These are phyloP conservation scores for Cotesia glomerata DNA, from an alignment of 1,140 invertebrate species.

Conservation along the genomic window DNA sequence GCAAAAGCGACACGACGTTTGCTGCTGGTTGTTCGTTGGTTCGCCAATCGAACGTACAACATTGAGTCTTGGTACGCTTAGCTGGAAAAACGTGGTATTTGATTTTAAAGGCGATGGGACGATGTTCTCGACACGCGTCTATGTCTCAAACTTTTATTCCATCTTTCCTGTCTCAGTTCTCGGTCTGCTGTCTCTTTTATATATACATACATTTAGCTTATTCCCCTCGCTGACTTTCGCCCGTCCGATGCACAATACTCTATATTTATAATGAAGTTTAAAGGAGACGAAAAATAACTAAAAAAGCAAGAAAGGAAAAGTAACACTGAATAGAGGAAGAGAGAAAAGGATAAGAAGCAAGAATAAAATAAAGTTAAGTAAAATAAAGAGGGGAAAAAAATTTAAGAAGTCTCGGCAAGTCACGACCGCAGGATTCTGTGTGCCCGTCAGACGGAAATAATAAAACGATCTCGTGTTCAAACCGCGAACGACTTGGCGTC, in stretches of 20 bases:
- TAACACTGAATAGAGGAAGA: no score
- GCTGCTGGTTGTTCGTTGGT: not conserved
- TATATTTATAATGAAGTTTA: conserved; percentile 14
- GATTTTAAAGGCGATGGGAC: conserved; percentile 13
- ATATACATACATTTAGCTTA: not conserved
- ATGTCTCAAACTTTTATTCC: not conserved
- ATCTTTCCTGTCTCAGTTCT: no score
- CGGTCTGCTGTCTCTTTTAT: not conserved
- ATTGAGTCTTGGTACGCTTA: not conserved
- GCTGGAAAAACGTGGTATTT: conserved; percentile 8
- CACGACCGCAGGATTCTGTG: conserved; percentile 1
- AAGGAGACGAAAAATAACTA: not conserved
- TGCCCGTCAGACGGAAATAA: conserved; percentile 1
- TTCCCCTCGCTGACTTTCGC: not conserved
- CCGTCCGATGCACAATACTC: not conserved
- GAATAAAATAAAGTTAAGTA: no score
- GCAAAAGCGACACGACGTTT: conserved; percentile 10
- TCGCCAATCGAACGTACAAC: conserved; percentile 10
- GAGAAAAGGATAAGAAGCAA: not conserved
- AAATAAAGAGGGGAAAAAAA: not conserved
- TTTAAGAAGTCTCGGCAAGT: not conserved
- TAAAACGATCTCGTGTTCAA: not conserved
- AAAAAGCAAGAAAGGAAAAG: not conserved
- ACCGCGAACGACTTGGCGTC: conserved; percentile 3
- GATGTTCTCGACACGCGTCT: conserved; percentile 2